Percentiles rank a stretch among this genome's conserved stretches.
These are phyloP conservation scores for Forbesichthys papilliferus DNA, from an alignment of 2,113 vertebrate genomes.

Conservation along the genomic window DNA sequence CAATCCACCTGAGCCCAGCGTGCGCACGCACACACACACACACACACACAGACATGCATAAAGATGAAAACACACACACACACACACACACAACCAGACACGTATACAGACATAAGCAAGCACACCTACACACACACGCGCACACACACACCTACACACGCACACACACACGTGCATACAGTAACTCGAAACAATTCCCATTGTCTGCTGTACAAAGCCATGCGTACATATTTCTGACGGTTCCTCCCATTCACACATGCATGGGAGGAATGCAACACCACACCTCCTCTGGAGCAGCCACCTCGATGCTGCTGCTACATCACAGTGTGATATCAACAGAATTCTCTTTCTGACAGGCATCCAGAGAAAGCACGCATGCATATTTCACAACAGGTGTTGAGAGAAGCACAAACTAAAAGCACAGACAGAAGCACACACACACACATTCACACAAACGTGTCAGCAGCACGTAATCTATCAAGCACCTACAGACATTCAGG, in stretches of 20 bases:
- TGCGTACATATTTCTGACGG: neutral
- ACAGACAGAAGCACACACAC: slow-evolving; percentile 6
- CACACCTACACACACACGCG: slow-evolving; percentile 13
- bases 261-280: slow-evolving; percentile 18
- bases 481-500: neutral
- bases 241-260: slow-evolving; percentile 6
- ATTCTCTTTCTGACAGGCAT: slow-evolving; percentile 65
- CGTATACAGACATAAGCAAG: neutral
- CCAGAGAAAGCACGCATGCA: slow-evolving; percentile 67
- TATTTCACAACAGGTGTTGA: slow-evolving; percentile 70
- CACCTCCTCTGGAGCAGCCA: slow-evolving; percentile 63
- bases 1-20: slow-evolving; percentile 73
- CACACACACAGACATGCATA: neutral
- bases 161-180: slow-evolving; percentile 6
- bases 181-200: slow-evolving; percentile 21
- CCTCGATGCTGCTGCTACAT: slow-evolving; percentile 61
- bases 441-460: slow-evolving; percentile 8
- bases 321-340: slow-evolving; percentile 67
- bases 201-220: neutral
- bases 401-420: slow-evolving; percentile 23
- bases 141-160: slow-evolving; percentile 19
- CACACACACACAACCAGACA: slow-evolving; percentile 15
- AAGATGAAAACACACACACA: slow-evolving; percentile 15
- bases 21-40: slow-evolving; percentile 1
- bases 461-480: slow-evolving; percentile 6